phyloP scores from a whole-genome alignment of 2,888 invertebrate species.

The Drosophila prolongata region DNA sequence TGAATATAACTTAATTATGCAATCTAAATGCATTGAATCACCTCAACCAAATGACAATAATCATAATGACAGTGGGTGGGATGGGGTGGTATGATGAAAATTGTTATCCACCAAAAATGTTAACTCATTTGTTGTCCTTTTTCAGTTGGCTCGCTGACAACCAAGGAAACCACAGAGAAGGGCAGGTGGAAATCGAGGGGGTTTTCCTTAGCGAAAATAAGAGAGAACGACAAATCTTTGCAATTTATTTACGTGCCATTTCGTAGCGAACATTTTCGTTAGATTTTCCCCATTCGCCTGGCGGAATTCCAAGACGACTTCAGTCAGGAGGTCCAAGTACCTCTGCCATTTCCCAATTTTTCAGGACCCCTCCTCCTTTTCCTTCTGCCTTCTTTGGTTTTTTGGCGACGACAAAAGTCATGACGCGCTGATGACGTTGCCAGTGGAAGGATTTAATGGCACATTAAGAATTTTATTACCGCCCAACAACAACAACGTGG shows the following conservation, averaged over 20 bases:
- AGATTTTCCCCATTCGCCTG: conserved; percentile 64
- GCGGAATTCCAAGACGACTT: conserved; percentile 71
- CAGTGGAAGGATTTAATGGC: conserved; percentile 83
- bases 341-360: not conserved
- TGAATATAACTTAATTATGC: conserved; percentile 68
- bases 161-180: conserved; percentile 30
- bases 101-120: conserved; percentile 65
- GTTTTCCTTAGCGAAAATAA: conserved; percentile 1
- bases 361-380: not conserved
- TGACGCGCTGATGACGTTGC: conserved; percentile 76
- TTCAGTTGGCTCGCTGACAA: conserved; percentile 19
- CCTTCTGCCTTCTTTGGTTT: conserved; percentile 24
- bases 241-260: conserved; percentile 80
- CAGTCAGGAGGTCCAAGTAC: conserved; percentile 13
- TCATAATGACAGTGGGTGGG: conserved; percentile 62
- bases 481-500: conserved; percentile 55
- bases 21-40: conserved; percentile 80
- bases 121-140: conserved; percentile 75
- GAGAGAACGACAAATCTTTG: conserved; percentile 74
- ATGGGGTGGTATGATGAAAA: conserved; percentile 13
- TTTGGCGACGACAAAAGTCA: conserved; percentile 71
- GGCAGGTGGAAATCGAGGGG: conserved; percentile 16
- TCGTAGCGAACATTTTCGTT: conserved; percentile 74
- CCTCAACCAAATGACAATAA: conserved; percentile 78
- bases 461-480: conserved; percentile 84